Percentiles rank a stretch among this genome's conserved stretches.
Evolutionary conservation across 1,140 invertebrate genomes (phyloP).

Genomic region (Teleopsis dalmanni): DNA sequence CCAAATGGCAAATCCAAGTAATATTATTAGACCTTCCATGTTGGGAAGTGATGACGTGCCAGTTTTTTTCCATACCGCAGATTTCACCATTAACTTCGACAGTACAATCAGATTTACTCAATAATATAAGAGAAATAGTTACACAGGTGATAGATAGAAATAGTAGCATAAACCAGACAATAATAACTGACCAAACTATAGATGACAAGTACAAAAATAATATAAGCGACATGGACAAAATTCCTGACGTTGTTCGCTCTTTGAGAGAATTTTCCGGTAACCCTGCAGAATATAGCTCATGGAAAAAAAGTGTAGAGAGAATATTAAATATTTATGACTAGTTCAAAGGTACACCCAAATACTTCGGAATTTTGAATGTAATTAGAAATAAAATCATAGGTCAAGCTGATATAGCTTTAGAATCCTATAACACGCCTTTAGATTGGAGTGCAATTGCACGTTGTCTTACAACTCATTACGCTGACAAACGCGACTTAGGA

Average conservation of each 20-base stretch:
- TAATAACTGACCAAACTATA: background rate
- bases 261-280: slow-evolving; percentile 6
- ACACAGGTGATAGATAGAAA: background rate
- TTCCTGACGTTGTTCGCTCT: slow-evolving; percentile 2
- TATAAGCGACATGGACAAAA: background rate
- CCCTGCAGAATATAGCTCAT: slow-evolving; percentile 3
- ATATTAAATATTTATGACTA: slow-evolving; percentile 1
- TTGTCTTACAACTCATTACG: slow-evolving; percentile 15
- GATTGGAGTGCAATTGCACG: slow-evolving; percentile 13
- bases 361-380: slow-evolving; percentile 2
- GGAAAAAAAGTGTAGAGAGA: slow-evolving; percentile 8
- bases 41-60: background rate
- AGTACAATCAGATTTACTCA: background rate
- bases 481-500: slow-evolving; percentile 13
- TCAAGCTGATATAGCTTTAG: slow-evolving; percentile 11
- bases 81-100: background rate
- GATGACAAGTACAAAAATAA: background rate
- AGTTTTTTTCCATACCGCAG: background rate
- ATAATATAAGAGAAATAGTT: background rate
- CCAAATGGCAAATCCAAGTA: background rate
- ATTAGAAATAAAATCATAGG: slow-evolving; percentile 16
- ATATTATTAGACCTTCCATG: background rate
- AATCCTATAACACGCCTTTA: slow-evolving; percentile 16
- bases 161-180: background rate
- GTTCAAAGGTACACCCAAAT: slow-evolving; percentile 1